A percentile compares a stretch with the other conserved stretches of the same genome.
phyloP scores from a whole-genome alignment of 2,797 vertebrate genomes.

The Galaxias olidus region DNA sequence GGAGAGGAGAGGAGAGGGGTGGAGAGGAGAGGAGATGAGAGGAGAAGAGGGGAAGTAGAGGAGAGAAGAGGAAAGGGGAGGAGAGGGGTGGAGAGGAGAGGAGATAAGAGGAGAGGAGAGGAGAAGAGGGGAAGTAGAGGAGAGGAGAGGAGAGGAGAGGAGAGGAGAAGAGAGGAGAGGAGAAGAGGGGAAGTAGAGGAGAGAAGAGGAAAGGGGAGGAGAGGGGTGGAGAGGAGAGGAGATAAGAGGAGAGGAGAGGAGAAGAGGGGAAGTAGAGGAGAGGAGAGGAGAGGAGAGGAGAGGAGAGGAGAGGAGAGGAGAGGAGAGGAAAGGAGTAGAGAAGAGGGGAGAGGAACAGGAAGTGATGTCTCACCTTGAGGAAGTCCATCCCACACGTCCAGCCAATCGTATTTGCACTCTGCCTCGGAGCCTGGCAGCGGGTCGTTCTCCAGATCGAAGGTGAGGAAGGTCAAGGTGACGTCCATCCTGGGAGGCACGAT shows the following conservation, averaged over 20 bases:
- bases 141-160: too few species aligned
- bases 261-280: background rate
- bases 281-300: background rate
- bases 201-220: slow-evolving; percentile 2
- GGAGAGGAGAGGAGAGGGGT: background rate
- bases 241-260: background rate
- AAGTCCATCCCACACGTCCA: slow-evolving; percentile 98
- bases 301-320: background rate
- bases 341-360: background rate
- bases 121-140: background rate
- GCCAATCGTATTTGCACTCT: slow-evolving; percentile 98
- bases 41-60: background rate
- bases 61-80: slow-evolving; percentile 12
- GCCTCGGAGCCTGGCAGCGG: slow-evolving; percentile 89
- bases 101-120: background rate
- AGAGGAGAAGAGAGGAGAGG: too few species aligned
- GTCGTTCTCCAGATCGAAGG: slow-evolving; percentile 97
- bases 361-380: slow-evolving; percentile 89
- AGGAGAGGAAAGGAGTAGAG: background rate
- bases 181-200: background rate
- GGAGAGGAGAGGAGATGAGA: background rate
- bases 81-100: background rate
- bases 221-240: background rate
- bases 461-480: slow-evolving; percentile 90
- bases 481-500: slow-evolving; percentile 91